phyloP scores from a whole-genome alignment of 2,797 vertebrate genomes.

The Masticophis lateralis region DNA sequence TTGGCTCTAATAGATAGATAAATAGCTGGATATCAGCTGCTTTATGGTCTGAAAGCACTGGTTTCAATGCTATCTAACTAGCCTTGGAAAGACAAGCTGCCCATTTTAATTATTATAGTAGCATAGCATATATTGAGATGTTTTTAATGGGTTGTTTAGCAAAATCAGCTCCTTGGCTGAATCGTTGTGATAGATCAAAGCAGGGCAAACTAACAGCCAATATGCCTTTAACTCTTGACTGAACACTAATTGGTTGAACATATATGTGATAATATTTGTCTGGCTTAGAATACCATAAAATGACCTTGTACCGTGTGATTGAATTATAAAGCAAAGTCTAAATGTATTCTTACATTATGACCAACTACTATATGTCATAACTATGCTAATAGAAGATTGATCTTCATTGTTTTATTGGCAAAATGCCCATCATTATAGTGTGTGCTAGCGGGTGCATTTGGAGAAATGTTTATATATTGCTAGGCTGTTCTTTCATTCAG shows the following conservation, averaged over 20 bases:
- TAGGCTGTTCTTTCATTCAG: not conserved
- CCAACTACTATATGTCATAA: not conserved
- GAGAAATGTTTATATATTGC: not conserved
- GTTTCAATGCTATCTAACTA: not conserved
- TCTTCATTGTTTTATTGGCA: conserved; percentile 1
- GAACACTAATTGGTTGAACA: conserved; percentile 1
- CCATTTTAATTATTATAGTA: not conserved
- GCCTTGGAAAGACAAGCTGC: not conserved
- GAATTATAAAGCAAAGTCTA: conserved; percentile 10
- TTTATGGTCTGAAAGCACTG: not conserved
- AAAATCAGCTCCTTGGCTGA: not conserved
- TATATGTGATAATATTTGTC: not conserved
- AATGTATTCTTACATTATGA: not conserved
- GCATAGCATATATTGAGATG: not conserved
- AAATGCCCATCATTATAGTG: not conserved
- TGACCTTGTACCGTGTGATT: not conserved
- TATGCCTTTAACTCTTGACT: conserved; percentile 2
- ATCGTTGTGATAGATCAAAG: not conserved
- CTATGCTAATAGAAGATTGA: not conserved
- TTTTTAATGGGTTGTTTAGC: not conserved
- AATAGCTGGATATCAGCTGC: not conserved
- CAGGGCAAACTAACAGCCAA: not conserved
- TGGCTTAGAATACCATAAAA: not conserved
- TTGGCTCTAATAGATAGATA: not conserved
- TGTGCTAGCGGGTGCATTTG: not conserved